A percentile compares a stretch with the other conserved stretches of the same genome.
These are phyloP conservation scores for Macropis europaea DNA, from an alignment of 2,888 invertebrate genomes.

Conservation along the genomic window DNA sequence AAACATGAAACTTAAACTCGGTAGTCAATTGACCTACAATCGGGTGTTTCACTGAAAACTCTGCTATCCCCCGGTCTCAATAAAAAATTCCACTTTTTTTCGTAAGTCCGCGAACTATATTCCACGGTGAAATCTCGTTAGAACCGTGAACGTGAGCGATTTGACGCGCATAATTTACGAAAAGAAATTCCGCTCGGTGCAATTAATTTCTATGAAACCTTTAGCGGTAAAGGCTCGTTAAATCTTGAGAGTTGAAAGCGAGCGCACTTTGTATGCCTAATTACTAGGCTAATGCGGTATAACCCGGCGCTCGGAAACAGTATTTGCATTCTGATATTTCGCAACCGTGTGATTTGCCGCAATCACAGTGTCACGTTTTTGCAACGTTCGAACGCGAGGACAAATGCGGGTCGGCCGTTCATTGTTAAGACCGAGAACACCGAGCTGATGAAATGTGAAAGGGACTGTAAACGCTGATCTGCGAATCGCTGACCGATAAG, in stretches of 20 bases:
- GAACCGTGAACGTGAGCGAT: neutral
- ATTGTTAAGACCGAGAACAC: neutral
- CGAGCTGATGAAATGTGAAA: slow-evolving; percentile 37
- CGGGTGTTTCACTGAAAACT: too few species aligned
- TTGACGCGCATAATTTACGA: neutral
- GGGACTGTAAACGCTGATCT: neutral
- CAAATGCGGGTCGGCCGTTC: slow-evolving; percentile 7
- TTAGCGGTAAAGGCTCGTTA: too few species aligned
- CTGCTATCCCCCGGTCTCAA: too few species aligned
- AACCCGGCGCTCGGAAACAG: neutral
- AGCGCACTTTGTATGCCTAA: slow-evolving; percentile 27
- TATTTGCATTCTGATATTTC: slow-evolving; percentile 38
- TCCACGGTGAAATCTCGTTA: neutral
- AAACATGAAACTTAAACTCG: too few species aligned
- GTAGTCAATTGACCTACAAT: too few species aligned
- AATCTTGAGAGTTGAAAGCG: neutral
- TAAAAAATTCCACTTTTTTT: neutral
- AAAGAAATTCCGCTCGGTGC: neutral
- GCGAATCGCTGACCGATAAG: slow-evolving; percentile 11
- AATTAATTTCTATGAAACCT: slow-evolving; percentile 14
- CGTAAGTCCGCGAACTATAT: neutral
- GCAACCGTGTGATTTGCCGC: slow-evolving; percentile 40
- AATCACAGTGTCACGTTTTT: slow-evolving; percentile 52
- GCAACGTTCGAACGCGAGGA: slow-evolving; percentile 19
- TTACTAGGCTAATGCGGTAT: slow-evolving; percentile 27